Evolutionary conservation across 2,888 invertebrate species (phyloP).

Genomic region (Nemapogon koenigi): DNA sequence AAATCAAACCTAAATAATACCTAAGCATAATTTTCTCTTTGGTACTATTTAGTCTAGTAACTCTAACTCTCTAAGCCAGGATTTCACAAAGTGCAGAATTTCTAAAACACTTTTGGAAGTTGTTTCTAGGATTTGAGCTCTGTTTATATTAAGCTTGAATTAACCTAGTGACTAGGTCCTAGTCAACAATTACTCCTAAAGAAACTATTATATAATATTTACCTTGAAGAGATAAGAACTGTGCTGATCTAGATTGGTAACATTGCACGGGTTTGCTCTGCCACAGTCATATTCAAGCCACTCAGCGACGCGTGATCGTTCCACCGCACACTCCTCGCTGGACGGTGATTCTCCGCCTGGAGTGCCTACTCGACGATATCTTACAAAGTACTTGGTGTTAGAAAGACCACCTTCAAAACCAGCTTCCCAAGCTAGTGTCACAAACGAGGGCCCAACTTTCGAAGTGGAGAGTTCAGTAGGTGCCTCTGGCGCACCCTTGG

Average conservation of each 20-base stretch:
- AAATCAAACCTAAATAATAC: too few relatives aligned
- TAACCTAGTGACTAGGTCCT: too few relatives aligned
- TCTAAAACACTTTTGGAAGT: too few relatives aligned
- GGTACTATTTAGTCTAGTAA: too few relatives aligned
- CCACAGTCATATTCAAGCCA: constrained; percentile 89
- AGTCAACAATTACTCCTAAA: too few relatives aligned
- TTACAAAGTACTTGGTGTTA: constrained; percentile 88
- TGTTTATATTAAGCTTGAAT: too few relatives aligned
- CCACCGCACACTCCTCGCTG: constrained; percentile 31
- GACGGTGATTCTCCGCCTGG: constrained; percentile 55
- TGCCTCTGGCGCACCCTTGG: constrained; percentile 87
- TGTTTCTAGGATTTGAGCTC: too few relatives aligned
- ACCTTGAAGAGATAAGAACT: constrained; percentile 88
- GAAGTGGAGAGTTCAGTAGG: constrained; percentile 76
- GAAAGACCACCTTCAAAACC: constrained; percentile 90
- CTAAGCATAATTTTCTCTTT: too few relatives aligned
- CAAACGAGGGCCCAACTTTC: constrained; percentile 79
- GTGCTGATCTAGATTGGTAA: constrained; percentile 84
- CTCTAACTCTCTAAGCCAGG: too few relatives aligned
- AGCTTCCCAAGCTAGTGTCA: constrained; percentile 84
- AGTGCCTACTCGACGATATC: constrained; percentile 72
- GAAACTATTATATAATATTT: constrained; percentile 20
- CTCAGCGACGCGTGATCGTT: constrained; percentile 60
- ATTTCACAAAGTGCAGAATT: too few relatives aligned
- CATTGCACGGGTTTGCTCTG: constrained; percentile 86